Evolutionary conservation across 2,888 invertebrate genomes (phyloP), one percentile per base, ranked within the genome.

Genomic region (Sylvicola fuscatus): DNA sequence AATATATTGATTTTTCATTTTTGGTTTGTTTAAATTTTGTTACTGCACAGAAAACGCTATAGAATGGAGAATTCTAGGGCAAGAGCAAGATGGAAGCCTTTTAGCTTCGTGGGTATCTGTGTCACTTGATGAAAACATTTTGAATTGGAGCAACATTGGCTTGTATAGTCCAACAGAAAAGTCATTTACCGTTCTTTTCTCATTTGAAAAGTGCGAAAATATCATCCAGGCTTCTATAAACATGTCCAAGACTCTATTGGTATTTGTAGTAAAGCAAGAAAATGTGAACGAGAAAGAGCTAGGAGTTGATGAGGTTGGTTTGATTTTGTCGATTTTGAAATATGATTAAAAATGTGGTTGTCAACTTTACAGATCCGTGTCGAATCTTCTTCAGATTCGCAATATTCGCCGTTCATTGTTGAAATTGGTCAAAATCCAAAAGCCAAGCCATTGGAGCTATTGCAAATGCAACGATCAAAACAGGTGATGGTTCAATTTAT

Each of bases 151-250:
- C 2, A 57, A 57, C 39, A 64, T 78, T 40, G 77, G 77, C 0
- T 58, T 70, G 30, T 78, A 73, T 46, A 62, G 65, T 39, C 66
- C 70, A 40, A 61, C 65, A 38, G 61, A 64, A 14, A 74, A 77
- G 51, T 55, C 59, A 4, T 52, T 78, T 35, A 53, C 62, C 45
- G 62, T 66, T 26, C 53, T 84, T 8, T 65, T 77, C 48, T 66
- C 64, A 15, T 77, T 82, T 50, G 51, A 65, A 4, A 61, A 64
- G 36, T 61, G 66, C 41, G 49, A 71, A 3, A 80, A 81, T 49
- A 65, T 82, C 35, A 71, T 82, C 42, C 84, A 86, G 58, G 83
- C 82, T 11, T 76, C 81, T 3, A 65, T 83, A 3, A 83, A 83
- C 49, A 66, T 67, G 41, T 66, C 65, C 34, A 67, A 66, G 36